phyloP scores from a whole-genome alignment of 1,140 invertebrate species.

The Drosophila subobscura region DNA sequence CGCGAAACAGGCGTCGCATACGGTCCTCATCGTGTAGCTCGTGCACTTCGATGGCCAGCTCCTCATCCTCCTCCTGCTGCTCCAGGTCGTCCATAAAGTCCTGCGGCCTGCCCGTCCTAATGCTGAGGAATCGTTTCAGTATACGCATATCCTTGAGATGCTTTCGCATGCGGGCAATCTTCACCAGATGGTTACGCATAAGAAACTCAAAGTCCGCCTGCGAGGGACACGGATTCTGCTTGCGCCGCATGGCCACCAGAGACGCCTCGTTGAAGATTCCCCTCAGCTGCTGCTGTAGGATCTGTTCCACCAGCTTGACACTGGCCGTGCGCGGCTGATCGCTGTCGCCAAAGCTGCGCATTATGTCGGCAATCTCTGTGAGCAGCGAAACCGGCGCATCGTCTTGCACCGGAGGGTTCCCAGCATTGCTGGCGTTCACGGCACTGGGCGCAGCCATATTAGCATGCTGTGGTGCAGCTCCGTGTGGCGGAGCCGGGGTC shows the following conservation, averaged over 20 bases:
- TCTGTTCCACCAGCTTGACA: conserved; percentile 80
- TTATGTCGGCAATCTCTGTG: conserved; percentile 81
- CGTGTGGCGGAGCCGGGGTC: conserved; percentile 27
- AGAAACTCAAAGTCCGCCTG: conserved; percentile 82
- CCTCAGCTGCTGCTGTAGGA: conserved; percentile 79
- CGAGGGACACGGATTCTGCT: conserved; percentile 73
- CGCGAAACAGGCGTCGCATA: conserved; percentile 76
- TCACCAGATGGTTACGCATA: conserved; percentile 79
- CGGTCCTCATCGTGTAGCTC: conserved; percentile 81
- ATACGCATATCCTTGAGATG: conserved; percentile 80
- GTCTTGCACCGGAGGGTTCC: conserved; percentile 40
- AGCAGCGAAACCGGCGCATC: conserved; percentile 71
- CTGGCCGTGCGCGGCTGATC: conserved; percentile 71
- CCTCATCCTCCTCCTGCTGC: conserved; percentile 78
- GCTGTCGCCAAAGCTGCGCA: conserved; percentile 81
- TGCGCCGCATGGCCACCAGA: conserved; percentile 75
- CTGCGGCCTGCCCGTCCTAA: conserved; percentile 67
- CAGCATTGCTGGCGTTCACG: background rate
- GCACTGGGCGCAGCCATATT: conserved; percentile 7
- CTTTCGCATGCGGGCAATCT: conserved; percentile 81
- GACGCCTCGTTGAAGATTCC: conserved; percentile 82
- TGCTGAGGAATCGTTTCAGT: conserved; percentile 73
- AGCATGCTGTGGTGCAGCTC: conserved; percentile 26
- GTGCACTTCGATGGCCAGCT: conserved; percentile 70
- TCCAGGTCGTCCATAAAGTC: conserved; percentile 75